Conservation (phyloP, 2,888 invertebrate genomes). For the Scelioninae gen. 1 region DNA sequence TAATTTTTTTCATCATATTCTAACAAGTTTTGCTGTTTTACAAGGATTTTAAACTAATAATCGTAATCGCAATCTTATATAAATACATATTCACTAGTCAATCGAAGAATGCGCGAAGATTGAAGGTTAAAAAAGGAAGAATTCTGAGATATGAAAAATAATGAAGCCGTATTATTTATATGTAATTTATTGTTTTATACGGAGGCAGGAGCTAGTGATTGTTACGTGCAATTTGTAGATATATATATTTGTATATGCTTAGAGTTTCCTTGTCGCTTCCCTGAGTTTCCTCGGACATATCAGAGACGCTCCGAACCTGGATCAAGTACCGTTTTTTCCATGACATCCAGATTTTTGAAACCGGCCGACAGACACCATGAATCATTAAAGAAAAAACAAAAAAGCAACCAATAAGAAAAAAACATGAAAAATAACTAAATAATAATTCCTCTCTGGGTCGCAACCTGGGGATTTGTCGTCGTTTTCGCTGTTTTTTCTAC, state of each 20-base stretch:
- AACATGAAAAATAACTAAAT: constrained; percentile 66
- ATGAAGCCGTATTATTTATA: constrained; percentile 53
- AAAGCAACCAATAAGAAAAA: constrained; percentile 40
- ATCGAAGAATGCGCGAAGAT: constrained; percentile 11
- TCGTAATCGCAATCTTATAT: constrained; percentile 36
- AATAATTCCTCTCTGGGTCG: constrained; percentile 73
- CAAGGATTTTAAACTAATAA: constrained; percentile 2
- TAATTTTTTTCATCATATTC: too few species aligned
- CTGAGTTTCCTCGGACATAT: constrained; percentile 70
- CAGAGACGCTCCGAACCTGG: constrained; percentile 58
- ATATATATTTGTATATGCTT: constrained; percentile 66
- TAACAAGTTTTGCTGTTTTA: not conserved
- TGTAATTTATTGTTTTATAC: constrained; percentile 66
- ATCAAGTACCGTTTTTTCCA: constrained; percentile 50
- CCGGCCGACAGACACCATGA: constrained; percentile 71
- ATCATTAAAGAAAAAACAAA: constrained; percentile 67
- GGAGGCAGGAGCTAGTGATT: constrained; percentile 53
- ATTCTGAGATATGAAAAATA: not conserved
- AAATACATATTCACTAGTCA: constrained; percentile 62
- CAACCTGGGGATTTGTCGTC: constrained; percentile 78
- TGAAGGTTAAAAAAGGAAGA: not conserved
- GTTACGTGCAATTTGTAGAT: constrained; percentile 65
- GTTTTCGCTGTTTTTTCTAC: constrained; percentile 82
- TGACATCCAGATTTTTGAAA: constrained; percentile 65
- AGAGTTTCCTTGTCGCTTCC: constrained; percentile 65